These are phyloP conservation scores for Bufo bufo DNA, from an alignment of 2,113 vertebrate genomes.

Conservation along the genomic window DNA sequence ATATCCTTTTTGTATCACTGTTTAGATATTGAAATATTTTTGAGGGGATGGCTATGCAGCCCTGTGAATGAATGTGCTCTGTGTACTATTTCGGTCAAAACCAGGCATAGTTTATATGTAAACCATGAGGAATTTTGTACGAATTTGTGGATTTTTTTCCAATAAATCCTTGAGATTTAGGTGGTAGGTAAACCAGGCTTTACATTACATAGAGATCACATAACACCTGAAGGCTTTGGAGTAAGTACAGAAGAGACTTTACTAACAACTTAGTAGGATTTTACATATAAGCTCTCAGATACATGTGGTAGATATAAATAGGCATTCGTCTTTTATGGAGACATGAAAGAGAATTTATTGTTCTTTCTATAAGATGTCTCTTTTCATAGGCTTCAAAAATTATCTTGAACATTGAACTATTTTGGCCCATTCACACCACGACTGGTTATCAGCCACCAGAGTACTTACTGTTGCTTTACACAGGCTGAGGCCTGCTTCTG, in stretches of 20 bases:
- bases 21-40: no score
- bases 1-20: background rate
- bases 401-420: background rate
- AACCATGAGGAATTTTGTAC: background rate
- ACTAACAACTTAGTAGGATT: background rate
- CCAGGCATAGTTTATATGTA: background rate
- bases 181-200: background rate
- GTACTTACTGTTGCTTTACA: no score
- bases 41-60: background rate
- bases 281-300: background rate
- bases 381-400: background rate
- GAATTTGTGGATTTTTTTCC: constrained; percentile 3
- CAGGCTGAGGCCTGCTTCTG: no score
- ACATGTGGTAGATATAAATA: background rate
- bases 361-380: background rate
- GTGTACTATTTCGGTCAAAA: background rate
- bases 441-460: background rate
- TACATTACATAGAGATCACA: background rate
- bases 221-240: background rate
- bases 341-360: background rate
- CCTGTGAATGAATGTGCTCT: background rate
- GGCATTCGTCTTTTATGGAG: background rate
- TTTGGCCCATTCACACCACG: background rate
- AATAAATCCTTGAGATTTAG: constrained; percentile 6
- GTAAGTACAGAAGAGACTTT: background rate